Evolutionary conservation across 2,888 invertebrate genomes (phyloP).

Genomic region (Ennomos erosarius): DNA sequence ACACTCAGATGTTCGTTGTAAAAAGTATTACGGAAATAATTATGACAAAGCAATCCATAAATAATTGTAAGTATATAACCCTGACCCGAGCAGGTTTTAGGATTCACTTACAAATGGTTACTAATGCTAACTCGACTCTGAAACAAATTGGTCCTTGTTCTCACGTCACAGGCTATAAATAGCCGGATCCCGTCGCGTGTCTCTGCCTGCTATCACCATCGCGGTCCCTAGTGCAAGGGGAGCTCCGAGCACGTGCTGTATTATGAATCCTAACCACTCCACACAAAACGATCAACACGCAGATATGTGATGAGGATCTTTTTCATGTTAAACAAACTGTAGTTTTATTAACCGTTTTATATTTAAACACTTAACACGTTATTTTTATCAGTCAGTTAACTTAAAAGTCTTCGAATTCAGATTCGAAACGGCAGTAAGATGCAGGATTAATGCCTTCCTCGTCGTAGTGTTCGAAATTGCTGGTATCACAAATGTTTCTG

Average conservation of each 20-base stretch:
- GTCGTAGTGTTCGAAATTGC: conserved; percentile 90
- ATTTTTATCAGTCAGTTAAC: neutral
- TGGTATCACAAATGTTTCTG: conserved; percentile 86
- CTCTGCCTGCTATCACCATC: conserved; percentile 53
- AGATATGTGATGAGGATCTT: conserved; percentile 25
- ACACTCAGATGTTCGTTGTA: too few species aligned
- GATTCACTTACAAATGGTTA: neutral
- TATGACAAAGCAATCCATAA: too few species aligned
- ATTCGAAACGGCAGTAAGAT: conserved; percentile 67
- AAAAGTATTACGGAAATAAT: too few species aligned
- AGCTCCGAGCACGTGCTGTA: conserved; percentile 71
- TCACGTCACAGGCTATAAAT: conserved; percentile 60
- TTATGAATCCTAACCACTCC: conserved; percentile 61
- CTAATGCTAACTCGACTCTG: conserved; percentile 12
- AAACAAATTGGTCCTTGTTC: conserved; percentile 38
- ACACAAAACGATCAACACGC: conserved; percentile 58
- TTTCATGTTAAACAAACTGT: conserved; percentile 17
- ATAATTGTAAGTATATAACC: too few species aligned
- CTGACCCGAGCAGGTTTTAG: too few species aligned
- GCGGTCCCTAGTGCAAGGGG: conserved; percentile 61
- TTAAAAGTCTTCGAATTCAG: conserved; percentile 74
- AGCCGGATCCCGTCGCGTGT: conserved; percentile 66
- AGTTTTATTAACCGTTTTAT: conserved; percentile 9
- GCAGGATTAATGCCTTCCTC: conserved; percentile 64
- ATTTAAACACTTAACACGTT: conserved; percentile 11